Evolutionary conservation across 2,113 vertebrate genomes (phyloP).

Genomic region (Sitta europaea): DNA sequence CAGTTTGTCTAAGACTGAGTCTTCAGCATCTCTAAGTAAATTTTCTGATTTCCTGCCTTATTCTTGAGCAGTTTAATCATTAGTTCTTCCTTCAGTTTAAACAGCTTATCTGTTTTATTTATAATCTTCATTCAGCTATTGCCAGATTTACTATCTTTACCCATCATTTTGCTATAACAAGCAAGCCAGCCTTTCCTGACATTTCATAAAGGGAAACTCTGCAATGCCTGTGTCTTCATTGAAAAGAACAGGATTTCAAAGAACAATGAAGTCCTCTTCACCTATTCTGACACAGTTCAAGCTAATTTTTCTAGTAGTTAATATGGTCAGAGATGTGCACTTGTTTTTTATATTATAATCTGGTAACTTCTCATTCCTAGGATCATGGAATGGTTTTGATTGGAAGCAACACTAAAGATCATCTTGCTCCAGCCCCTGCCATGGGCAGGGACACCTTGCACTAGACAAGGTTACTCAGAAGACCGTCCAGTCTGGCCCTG

Average conservation of each 20-base stretch:
- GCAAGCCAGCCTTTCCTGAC: neutral
- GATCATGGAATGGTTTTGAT: neutral
- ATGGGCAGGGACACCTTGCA: neutral
- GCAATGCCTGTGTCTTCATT: neutral
- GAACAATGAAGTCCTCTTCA: neutral
- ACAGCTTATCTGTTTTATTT: neutral
- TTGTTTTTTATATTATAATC: neutral
- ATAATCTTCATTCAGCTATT: neutral
- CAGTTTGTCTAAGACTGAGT: neutral
- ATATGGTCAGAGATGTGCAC: neutral
- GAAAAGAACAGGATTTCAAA: neutral
- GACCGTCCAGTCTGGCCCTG: accelerated
- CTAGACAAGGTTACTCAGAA: neutral
- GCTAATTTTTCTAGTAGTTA: neutral
- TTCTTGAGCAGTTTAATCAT: neutral
- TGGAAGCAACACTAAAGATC: neutral
- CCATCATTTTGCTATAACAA: neutral
- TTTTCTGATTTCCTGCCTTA: neutral
- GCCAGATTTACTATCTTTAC: neutral
- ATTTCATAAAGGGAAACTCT: neutral
- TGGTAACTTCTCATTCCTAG: neutral
- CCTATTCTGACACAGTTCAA: neutral
- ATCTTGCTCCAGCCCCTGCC: neutral
- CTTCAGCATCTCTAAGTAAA: neutral
- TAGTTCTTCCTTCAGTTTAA: neutral